Conservation (phyloP, 2,113 vertebrate genomes). For the Pituophis catenifer region DNA sequence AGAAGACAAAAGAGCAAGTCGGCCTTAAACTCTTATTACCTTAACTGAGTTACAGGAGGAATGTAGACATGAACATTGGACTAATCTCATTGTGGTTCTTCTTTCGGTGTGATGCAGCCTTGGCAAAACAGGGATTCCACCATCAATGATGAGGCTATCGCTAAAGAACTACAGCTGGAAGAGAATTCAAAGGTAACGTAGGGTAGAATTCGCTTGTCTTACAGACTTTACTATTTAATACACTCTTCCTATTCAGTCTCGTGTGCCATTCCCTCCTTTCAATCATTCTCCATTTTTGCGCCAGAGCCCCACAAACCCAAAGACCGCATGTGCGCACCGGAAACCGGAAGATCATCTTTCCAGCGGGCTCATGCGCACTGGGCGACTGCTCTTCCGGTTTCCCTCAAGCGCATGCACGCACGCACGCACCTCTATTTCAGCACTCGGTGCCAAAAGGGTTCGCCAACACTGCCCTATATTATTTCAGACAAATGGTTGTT, state of each 20-base stretch:
- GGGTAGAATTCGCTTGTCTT: not conserved
- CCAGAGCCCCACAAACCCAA: too few relatives aligned
- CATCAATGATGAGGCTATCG: constrained; percentile 82
- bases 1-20: not conserved
- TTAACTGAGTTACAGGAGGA: not conserved
- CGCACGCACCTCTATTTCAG: too few relatives aligned
- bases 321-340: too few relatives aligned
- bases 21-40: not conserved
- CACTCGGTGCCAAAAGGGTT: too few relatives aligned
- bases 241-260: accelerated
- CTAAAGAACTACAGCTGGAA: constrained; percentile 86
- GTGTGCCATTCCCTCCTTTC: not conserved
- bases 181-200: constrained; percentile 84
- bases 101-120: constrained; percentile 64
- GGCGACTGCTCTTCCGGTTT: too few relatives aligned
- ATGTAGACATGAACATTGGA: not conserved
- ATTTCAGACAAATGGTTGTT: too few relatives aligned
- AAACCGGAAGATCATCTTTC: too few relatives aligned
- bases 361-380: too few relatives aligned
- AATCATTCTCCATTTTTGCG: not conserved
- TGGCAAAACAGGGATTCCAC: constrained; percentile 70
- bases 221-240: not conserved
- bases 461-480: too few relatives aligned
- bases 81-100: constrained; percentile 43
- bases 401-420: too few relatives aligned